phyloP scores from a whole-genome alignment of 2,888 invertebrate species.

The Sarcophaga subvicina region DNA sequence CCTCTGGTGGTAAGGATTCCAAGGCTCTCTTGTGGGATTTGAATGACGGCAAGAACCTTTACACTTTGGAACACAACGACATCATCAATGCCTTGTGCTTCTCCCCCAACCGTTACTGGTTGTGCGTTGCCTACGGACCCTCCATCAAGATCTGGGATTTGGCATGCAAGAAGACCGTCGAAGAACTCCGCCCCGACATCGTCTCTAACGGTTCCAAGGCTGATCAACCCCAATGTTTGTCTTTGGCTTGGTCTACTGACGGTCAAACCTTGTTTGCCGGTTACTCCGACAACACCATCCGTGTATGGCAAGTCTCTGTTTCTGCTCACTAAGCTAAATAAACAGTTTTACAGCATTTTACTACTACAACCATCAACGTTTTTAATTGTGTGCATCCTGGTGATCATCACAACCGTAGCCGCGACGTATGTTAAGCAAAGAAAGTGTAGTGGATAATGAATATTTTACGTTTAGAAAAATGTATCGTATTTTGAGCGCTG shows the following conservation, averaged over 20 bases:
- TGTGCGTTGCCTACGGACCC: constrained; percentile 99
- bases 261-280: constrained; percentile 99
- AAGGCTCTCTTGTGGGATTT: constrained; percentile 99
- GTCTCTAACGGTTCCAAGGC: constrained; percentile 90
- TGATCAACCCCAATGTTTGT: constrained; percentile 97
- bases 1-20: constrained; percentile 99
- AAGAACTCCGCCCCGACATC: constrained; percentile 98
- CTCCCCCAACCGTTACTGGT: constrained; percentile 99
- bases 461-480: constrained; percentile 59
- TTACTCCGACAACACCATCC: constrained; percentile 98
- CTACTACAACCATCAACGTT: constrained; percentile 27
- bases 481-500: constrained; percentile 71
- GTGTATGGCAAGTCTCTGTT: constrained; percentile 99
- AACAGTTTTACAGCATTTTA: constrained; percentile 42
- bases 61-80: constrained; percentile 99
- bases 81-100: constrained; percentile 99
- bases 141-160: constrained; percentile 99
- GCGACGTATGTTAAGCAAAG: constrained; percentile 41
- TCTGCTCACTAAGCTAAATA: constrained; percentile 86
- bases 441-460: constrained; percentile 44
- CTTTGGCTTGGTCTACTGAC: constrained; percentile 99
- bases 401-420: constrained; percentile 8
- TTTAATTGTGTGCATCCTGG: constrained; percentile 41
- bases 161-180: constrained; percentile 99
- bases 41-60: constrained; percentile 99